These are phyloP conservation scores for Elysia chlorotica DNA, from an alignment of 1,140 invertebrate genomes.

Conservation along the genomic window DNA sequence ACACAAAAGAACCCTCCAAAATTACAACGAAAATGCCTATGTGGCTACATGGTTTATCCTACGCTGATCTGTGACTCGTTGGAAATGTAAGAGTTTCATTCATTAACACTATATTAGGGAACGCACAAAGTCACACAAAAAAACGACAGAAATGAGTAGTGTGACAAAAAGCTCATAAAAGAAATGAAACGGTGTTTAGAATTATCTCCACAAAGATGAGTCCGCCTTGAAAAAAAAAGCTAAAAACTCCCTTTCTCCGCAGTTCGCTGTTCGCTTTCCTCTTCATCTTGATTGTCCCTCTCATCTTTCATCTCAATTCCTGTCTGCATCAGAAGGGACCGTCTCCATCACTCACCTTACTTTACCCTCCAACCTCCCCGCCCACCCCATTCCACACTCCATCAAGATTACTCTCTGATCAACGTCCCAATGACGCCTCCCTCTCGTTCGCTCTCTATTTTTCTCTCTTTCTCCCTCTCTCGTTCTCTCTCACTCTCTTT, in stretches of 20 bases:
- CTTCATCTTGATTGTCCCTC: background rate
- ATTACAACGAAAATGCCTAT: too few relatives aligned
- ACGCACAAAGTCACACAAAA: too few relatives aligned
- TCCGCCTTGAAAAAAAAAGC: too few relatives aligned
- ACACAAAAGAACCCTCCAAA: too few relatives aligned
- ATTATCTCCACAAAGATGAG: too few relatives aligned
- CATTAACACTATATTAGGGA: too few relatives aligned
- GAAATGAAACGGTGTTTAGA: too few relatives aligned
- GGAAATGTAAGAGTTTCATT: too few relatives aligned
- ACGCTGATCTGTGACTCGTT: too few relatives aligned
- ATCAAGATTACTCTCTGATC: background rate
- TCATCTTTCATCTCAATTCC: background rate
- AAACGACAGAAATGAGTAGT: too few relatives aligned
- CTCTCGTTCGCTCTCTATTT: background rate
- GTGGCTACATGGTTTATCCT: too few relatives aligned
- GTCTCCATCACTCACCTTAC: background rate
- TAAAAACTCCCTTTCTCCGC: background rate
- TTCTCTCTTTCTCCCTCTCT: background rate
- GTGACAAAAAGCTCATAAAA: too few relatives aligned
- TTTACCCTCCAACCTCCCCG: background rate
- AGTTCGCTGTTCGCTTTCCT: background rate
- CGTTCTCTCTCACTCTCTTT: background rate
- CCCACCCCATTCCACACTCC: background rate
- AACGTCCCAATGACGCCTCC: background rate
- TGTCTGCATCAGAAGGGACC: background rate